phyloP scores from a whole-genome alignment of 1,140 invertebrate species.

The Bombyx mandarina region DNA sequence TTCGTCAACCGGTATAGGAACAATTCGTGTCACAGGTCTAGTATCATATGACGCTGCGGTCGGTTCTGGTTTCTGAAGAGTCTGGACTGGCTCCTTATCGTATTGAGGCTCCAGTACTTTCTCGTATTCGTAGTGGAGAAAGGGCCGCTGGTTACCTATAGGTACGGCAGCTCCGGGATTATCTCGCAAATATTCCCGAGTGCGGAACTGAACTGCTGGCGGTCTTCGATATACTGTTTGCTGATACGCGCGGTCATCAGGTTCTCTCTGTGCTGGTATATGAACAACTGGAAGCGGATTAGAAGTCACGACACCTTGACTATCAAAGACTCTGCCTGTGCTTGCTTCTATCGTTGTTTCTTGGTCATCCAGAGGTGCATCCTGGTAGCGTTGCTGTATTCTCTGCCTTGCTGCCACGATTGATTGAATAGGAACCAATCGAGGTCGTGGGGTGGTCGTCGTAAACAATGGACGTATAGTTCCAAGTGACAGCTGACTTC shows the following conservation, averaged over 20 bases:
- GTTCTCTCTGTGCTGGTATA: conserved; percentile 45
- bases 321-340: conserved; percentile 58
- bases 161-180: conserved; percentile 64
- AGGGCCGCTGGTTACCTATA: conserved; percentile 66
- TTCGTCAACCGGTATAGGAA: conserved; percentile 53
- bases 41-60: conserved; percentile 35
- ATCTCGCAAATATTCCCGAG: conserved; percentile 62
- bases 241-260: conserved; percentile 58
- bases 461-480: conserved; percentile 77
- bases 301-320: conserved; percentile 54
- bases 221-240: conserved; percentile 67
- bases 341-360: conserved; percentile 65
- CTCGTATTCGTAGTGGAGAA: conserved; percentile 61
- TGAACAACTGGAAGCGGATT: conserved; percentile 62
- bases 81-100: conserved; percentile 39
- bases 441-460: conserved; percentile 68
- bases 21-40: conserved; percentile 43
- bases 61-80: conserved; percentile 34
- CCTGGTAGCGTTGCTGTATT: conserved; percentile 63
- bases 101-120: conserved; percentile 61
- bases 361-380: conserved; percentile 47
- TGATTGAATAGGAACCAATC: conserved; percentile 61
- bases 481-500: conserved; percentile 72
- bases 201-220: conserved; percentile 63
- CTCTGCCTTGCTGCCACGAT: conserved; percentile 54